phyloP scores from a whole-genome alignment of 2,888 invertebrate genomes.

The Drosophila atroscutellata region DNA sequence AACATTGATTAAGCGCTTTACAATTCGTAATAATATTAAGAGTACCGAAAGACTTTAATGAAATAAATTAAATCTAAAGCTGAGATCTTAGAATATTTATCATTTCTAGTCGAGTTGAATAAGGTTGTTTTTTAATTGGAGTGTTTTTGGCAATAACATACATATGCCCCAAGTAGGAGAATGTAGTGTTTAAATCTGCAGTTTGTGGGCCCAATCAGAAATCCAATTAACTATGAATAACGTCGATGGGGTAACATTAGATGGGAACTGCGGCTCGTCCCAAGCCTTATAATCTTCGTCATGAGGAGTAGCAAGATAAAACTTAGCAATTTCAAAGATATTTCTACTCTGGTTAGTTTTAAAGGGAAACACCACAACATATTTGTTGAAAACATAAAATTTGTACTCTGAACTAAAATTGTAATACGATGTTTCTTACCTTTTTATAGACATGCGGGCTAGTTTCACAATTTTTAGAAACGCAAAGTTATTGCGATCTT shows the following conservation, averaged over 20 bases:
- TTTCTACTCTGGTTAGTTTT: neutral
- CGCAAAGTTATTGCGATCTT: too few relatives aligned
- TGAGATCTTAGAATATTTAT: neutral
- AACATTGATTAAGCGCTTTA: neutral
- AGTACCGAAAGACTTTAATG: neutral
- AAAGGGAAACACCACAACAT: neutral
- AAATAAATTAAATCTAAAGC: neutral
- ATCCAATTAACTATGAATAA: neutral
- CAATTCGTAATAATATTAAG: neutral
- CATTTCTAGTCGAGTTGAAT: neutral
- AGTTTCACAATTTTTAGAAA: neutral
- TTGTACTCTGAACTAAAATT: neutral
- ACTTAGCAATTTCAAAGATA: neutral
- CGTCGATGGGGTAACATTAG: neutral
- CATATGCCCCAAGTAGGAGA: too few relatives aligned
- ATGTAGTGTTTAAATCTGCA: neutral
- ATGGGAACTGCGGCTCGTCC: neutral
- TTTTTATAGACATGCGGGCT: neutral
- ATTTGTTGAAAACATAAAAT: neutral
- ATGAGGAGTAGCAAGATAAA: neutral
- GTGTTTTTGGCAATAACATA: neutral
- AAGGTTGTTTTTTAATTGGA: neutral
- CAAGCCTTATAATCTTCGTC: neutral
- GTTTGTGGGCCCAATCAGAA: neutral
- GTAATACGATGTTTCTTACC: neutral